A percentile compares a stretch with the other conserved stretches of the same genome.
Evolutionary conservation across 2,888 invertebrate species (phyloP).

Genomic region (Nineta flava): DNA sequence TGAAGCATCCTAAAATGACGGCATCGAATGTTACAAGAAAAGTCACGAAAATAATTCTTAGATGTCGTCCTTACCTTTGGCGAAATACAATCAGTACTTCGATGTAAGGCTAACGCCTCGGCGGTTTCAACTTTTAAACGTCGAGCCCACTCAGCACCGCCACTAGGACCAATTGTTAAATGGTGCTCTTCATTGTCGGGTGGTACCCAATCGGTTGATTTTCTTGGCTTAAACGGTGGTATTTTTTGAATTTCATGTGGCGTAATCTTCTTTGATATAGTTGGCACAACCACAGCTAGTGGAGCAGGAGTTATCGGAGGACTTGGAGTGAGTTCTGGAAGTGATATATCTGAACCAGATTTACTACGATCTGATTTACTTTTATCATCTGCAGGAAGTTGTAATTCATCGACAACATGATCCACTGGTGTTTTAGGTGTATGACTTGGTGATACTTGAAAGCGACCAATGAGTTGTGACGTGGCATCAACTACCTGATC

Average conservation of each 20-base stretch:
- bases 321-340: slow-evolving; percentile 22
- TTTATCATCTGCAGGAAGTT: neutral
- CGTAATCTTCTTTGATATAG: slow-evolving; percentile 14
- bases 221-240: slow-evolving; percentile 37
- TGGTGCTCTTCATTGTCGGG: slow-evolving; percentile 31
- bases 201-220: slow-evolving; percentile 35
- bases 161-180: slow-evolving; percentile 42
- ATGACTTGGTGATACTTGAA: slow-evolving; percentile 7
- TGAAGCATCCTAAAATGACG: slow-evolving; percentile 33
- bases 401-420: neutral
- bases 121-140: slow-evolving; percentile 36
- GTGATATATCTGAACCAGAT: slow-evolving; percentile 27
- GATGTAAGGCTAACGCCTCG: slow-evolving; percentile 44
- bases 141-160: slow-evolving; percentile 50
- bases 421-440: neutral
- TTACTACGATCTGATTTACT: neutral
- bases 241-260: slow-evolving; percentile 30
- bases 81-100: slow-evolving; percentile 68
- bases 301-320: slow-evolving; percentile 12
- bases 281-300: neutral
- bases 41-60: too few relatives aligned
- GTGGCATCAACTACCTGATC: slow-evolving; percentile 28
- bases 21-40: neutral
- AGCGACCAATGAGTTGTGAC: slow-evolving; percentile 29
- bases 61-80: too few relatives aligned